Percentiles rank a stretch among this genome's conserved stretches.
These are phyloP conservation scores for Zaprionus lineosus DNA, from an alignment of 2,888 invertebrate genomes.

Conservation along the genomic window DNA sequence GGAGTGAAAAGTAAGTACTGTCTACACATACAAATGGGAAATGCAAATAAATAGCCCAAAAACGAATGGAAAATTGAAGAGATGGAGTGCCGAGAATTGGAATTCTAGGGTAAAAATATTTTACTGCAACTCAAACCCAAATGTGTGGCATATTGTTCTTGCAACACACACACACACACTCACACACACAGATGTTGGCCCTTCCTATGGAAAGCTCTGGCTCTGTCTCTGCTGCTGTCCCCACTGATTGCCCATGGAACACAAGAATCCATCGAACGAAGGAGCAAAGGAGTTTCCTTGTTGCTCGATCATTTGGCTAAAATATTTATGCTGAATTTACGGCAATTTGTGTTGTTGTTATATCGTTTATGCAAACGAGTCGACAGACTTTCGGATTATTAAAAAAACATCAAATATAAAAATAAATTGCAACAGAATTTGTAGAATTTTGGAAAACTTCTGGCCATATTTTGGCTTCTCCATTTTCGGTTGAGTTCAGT, in stretches of 20 bases:
- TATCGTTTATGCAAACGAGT: conserved; percentile 12
- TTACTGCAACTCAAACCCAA: conserved; percentile 39
- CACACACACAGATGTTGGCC: conserved; percentile 22
- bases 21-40: conserved; percentile 48
- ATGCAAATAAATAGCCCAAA: conserved; percentile 66
- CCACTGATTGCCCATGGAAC: conserved; percentile 15
- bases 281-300: no score
- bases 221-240: not conserved
- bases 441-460: no score
- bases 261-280: conserved; percentile 12
- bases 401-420: not conserved
- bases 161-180: not conserved
- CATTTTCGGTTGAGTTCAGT: no score
- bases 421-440: no score
- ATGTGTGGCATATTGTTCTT: conserved; percentile 17
- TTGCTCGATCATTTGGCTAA: conserved; percentile 31
- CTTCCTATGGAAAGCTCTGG: conserved; percentile 1
- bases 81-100: conserved; percentile 37
- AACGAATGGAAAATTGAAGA: conserved; percentile 59
- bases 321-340: conserved; percentile 37
- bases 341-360: conserved; percentile 4
- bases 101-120: conserved; percentile 29
- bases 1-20: no score
- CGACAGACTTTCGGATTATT: not conserved
- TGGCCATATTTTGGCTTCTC: no score